Evolutionary conservation across 64 coral and sea anemone species (phyloP).

Genomic region (Actinia equina): DNA sequence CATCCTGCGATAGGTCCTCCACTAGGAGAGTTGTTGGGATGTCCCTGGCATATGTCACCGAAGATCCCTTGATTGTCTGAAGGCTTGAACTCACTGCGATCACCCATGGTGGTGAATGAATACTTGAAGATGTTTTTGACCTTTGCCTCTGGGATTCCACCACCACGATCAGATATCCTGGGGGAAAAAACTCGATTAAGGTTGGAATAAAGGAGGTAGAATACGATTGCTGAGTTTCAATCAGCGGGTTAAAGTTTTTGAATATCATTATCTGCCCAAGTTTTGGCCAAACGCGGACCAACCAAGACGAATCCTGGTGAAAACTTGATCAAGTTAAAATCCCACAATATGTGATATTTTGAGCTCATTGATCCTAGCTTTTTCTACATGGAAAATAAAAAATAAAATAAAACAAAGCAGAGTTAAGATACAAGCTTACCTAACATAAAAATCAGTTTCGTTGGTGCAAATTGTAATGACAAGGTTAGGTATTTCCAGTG

Average conservation of each 20-base stretch:
- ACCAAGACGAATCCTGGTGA: no score
- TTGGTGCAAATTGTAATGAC: conserved; percentile 91
- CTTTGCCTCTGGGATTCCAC: conserved; percentile 82
- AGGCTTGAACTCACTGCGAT: conserved; percentile 61
- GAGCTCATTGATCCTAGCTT: not conserved
- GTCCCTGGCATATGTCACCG: conserved; percentile 51
- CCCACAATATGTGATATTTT: no score
- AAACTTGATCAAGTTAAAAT: no score
- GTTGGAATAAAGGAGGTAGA: not conserved
- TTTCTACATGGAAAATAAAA: not conserved
- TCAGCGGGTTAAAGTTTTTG: no score
- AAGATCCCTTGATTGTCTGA: conserved; percentile 77
- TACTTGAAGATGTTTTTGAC: conserved; percentile 89
- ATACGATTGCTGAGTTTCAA: no score
- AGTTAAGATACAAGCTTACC: conserved; percentile 47
- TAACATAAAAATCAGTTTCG: conserved; percentile 92
- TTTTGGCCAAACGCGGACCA: no score
- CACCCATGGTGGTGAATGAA: conserved; percentile 91
- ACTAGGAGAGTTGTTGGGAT: conserved; percentile 58
- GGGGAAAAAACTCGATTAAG: not conserved
- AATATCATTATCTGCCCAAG: no score
- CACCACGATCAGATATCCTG: conserved; percentile 95
- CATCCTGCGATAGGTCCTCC: conserved; percentile 94
- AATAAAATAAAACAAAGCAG: not conserved
- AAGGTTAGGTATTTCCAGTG: conserved; percentile 77